A percentile compares a stretch with the other conserved stretches of the same genome.
phyloP scores from a whole-genome alignment of 2,888 invertebrate species.

The Ophioninae sp. region DNA sequence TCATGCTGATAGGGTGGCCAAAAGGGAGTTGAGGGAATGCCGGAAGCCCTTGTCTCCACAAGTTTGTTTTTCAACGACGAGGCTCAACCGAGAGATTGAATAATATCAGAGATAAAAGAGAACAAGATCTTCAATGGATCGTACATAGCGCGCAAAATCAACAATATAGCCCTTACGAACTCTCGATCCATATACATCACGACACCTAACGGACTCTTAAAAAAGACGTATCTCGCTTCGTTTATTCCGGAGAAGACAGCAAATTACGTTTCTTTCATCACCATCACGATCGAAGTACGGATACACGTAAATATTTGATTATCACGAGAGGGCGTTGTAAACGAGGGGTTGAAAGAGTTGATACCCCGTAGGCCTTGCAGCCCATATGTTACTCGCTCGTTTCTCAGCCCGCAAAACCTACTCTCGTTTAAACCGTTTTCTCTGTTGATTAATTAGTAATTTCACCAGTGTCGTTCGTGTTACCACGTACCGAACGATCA shows the following conservation, averaged over 20 bases:
- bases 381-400: slow-evolving; percentile 43
- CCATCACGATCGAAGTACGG: neutral
- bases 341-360: neutral
- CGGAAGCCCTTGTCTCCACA: slow-evolving; percentile 21
- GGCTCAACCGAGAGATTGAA: slow-evolving; percentile 56
- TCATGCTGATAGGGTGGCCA: neutral
- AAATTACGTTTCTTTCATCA: neutral
- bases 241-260: neutral
- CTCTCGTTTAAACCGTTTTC: slow-evolving; percentile 41
- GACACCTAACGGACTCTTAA: neutral
- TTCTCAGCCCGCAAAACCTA: neutral
- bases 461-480: slow-evolving; percentile 27
- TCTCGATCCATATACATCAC: neutral
- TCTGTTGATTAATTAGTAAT: slow-evolving; percentile 57
- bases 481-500: neutral
- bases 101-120: slow-evolving; percentile 54
- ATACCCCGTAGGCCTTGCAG: slow-evolving; percentile 48
- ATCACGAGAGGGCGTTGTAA: slow-evolving; percentile 17
- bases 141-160: slow-evolving; percentile 33
- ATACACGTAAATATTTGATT: slow-evolving; percentile 15
- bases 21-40: slow-evolving; percentile 14
- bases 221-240: neutral
- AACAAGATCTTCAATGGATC: slow-evolving; percentile 29
- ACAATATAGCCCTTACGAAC: neutral
- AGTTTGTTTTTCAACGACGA: slow-evolving; percentile 21